Conservation (phyloP, 2,888 invertebrate species). For the Oscheius sp. region DNA sequence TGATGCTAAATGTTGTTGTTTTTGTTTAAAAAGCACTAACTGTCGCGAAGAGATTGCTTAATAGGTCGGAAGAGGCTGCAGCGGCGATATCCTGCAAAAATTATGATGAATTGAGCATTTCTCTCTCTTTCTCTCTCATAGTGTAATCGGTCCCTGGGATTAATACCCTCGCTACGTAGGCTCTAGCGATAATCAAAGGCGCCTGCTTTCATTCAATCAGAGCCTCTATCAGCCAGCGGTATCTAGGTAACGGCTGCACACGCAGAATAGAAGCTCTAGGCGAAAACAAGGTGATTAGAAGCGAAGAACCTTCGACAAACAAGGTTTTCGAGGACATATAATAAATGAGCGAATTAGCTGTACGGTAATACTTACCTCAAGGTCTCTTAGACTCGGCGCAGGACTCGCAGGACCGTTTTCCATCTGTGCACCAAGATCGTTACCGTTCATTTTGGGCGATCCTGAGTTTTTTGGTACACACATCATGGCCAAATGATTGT, state of each 20-base stretch:
- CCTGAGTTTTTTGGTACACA: neutral
- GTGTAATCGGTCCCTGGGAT: neutral
- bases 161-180: neutral
- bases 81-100: constrained; percentile 29
- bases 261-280: neutral
- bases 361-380: neutral
- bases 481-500: constrained; percentile 29
- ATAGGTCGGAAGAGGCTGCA: constrained; percentile 36
- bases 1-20: constrained; percentile 3
- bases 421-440: neutral
- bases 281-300: neutral
- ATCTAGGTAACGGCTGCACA: constrained; percentile 15
- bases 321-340: neutral
- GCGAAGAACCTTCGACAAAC: neutral
- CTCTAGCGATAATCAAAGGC: constrained; percentile 26
- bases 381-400: constrained; percentile 9
- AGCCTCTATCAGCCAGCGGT: neutral
- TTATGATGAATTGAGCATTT: neutral
- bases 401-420: constrained; percentile 5
- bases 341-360: neutral
- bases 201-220: constrained; percentile 29
- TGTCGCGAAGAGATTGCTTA: constrained; percentile 45
- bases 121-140: neutral
- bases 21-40: constrained; percentile 27
- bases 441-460: neutral